Conservation (phyloP, 1,140 invertebrate species). For the Heliconius himera region DNA sequence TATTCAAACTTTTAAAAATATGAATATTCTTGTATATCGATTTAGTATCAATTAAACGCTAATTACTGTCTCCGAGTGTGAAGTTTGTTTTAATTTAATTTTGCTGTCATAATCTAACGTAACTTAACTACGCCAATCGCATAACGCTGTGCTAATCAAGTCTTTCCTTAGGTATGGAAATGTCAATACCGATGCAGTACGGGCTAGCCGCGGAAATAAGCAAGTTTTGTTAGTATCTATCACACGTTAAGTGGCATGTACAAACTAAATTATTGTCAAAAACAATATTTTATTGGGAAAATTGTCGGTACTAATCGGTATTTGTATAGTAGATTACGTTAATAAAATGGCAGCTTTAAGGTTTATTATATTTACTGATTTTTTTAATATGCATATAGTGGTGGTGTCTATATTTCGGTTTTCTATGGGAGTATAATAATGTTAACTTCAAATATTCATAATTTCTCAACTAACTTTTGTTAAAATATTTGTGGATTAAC, state of each 20-base stretch:
- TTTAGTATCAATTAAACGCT: neutral
- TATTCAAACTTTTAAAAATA: neutral
- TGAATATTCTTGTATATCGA: neutral
- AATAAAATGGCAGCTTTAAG: neutral
- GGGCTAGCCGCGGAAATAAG: constrained; percentile 66
- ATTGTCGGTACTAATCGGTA: constrained; percentile 67
- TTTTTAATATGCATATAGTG: neutral
- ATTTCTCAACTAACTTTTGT: neutral
- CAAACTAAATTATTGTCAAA: constrained; percentile 32
- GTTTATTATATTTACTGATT: neutral
- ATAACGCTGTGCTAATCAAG: constrained; percentile 40
- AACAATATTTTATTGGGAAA: constrained; percentile 33
- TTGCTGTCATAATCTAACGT: neutral
- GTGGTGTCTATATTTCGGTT: neutral
- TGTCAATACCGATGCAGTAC: constrained; percentile 71
- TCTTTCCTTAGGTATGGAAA: constrained; percentile 72
- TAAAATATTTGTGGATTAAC: constrained; percentile 15
- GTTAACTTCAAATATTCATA: neutral
- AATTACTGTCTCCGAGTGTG: neutral
- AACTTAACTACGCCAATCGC: constrained; percentile 31
- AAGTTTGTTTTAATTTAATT: neutral
- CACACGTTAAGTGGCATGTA: constrained; percentile 52
- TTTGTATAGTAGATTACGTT: constrained; percentile 34
- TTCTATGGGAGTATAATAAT: neutral
- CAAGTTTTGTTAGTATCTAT: constrained; percentile 78